Percentiles rank a stretch among this genome's conserved stretches.
Evolutionary conservation across 2,113 vertebrate species (phyloP).

Genomic region (Edolisoma coerulescens): DNA sequence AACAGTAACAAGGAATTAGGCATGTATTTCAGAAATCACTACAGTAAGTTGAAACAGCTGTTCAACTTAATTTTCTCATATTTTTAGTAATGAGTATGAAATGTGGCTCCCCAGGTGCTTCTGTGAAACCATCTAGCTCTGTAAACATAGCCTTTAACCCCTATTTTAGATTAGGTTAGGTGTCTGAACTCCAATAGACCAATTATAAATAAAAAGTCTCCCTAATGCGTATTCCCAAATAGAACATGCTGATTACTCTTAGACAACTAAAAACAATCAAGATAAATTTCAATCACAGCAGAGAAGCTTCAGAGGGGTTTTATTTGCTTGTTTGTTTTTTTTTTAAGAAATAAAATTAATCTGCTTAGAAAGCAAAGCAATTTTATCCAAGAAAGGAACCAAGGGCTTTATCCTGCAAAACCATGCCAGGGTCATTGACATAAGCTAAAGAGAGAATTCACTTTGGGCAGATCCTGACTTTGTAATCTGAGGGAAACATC

Average conservation of each 20-base stretch:
- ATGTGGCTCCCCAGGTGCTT: background rate
- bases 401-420: background rate
- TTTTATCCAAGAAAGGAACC: background rate
- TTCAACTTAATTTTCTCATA: background rate
- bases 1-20: background rate
- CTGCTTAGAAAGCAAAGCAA: background rate
- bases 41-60: background rate
- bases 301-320: background rate
- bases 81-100: background rate
- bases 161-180: background rate
- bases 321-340: background rate
- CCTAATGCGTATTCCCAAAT: background rate
- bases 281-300: background rate
- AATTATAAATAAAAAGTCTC: background rate
- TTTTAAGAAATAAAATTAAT: background rate
- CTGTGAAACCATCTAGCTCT: background rate
- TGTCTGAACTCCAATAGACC: background rate
- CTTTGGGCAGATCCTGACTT: background rate
- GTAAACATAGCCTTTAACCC: background rate
- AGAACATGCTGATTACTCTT: background rate
- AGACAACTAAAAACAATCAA: background rate
- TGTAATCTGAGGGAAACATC: background rate
- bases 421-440: fast-evolving
- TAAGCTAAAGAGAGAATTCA: background rate
- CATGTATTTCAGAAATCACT: background rate